Conservation (phyloP, 2,888 invertebrate genomes). For the Drosophila fungiperda region DNA sequence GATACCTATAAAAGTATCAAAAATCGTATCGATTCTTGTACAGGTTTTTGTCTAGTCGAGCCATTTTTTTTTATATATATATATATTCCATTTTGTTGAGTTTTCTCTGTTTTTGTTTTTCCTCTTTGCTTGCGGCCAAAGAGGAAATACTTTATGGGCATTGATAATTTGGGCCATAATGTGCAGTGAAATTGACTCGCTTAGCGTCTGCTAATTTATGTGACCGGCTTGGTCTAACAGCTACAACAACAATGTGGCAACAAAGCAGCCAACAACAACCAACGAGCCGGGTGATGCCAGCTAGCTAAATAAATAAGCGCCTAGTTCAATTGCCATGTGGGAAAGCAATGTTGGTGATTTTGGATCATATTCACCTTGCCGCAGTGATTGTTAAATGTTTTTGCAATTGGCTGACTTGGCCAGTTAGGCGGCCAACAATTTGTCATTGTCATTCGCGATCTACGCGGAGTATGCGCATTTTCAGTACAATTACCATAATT, state of each 20-base stretch:
- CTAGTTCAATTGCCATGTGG: slow-evolving; percentile 37
- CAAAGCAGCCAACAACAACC: background rate
- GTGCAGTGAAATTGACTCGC: slow-evolving; percentile 72
- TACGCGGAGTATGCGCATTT: slow-evolving; percentile 49
- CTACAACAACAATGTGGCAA: slow-evolving; percentile 14
- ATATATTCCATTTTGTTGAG: background rate
- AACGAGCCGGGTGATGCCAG: background rate
- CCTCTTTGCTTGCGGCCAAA: slow-evolving; percentile 39
- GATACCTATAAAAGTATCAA: no score
- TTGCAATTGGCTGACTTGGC: slow-evolving; percentile 19
- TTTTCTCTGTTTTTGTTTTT: slow-evolving; percentile 2
- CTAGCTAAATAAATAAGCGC: slow-evolving; percentile 13
- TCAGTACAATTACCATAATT: slow-evolving; percentile 56
- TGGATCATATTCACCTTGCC: slow-evolving; percentile 7
- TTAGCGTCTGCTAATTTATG: slow-evolving; percentile 67
- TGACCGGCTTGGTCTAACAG: slow-evolving; percentile 34
- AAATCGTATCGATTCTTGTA: no score
- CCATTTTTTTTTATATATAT: no score
- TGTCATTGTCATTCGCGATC: slow-evolving; percentile 50
- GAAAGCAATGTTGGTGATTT: slow-evolving; percentile 36
- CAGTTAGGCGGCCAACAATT: slow-evolving; percentile 30
- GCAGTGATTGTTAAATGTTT: background rate
- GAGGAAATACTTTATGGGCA: slow-evolving; percentile 74
- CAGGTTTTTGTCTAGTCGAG: slow-evolving; percentile 10
- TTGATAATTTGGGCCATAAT: slow-evolving; percentile 73